phyloP scores from a whole-genome alignment of 53 echinoderm and acorn worm species.

The Pentamera pediparva region DNA sequence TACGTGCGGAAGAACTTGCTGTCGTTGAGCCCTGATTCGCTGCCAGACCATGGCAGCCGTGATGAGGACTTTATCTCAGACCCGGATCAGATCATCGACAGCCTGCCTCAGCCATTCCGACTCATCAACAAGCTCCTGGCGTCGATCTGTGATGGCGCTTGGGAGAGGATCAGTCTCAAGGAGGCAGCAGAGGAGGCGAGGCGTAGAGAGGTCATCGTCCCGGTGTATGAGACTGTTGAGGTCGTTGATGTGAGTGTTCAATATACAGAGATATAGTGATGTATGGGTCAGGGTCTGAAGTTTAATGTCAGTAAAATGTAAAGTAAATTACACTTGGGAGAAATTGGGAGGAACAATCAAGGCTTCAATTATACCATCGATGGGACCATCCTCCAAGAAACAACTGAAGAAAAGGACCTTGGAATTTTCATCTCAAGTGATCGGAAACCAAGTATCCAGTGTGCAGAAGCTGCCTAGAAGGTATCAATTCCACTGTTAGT shows the following conservation, averaged over 20 bases:
- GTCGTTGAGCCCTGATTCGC: slow-evolving; percentile 87
- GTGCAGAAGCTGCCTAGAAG: too few species aligned
- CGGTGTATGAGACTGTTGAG: slow-evolving; percentile 72
- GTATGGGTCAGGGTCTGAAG: neutral
- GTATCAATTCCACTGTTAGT: too few species aligned
- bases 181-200: slow-evolving; percentile 57
- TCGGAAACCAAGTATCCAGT: too few species aligned
- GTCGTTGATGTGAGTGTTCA: slow-evolving; percentile 56
- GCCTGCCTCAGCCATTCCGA: slow-evolving; percentile 86
- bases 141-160: slow-evolving; percentile 66
- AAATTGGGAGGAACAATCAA: too few species aligned
- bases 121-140: slow-evolving; percentile 77
- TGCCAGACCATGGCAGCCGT: slow-evolving; percentile 76
- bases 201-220: slow-evolving; percentile 51
- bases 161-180: slow-evolving; percentile 69
- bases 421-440: too few species aligned
- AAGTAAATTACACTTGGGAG: too few species aligned
- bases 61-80: slow-evolving; percentile 82
- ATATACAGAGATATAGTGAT: neutral
- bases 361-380: too few species aligned
- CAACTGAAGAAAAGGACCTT: too few species aligned
- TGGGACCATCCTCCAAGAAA: too few species aligned
- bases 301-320: too few species aligned
- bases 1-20: slow-evolving; percentile 94
- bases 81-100: slow-evolving; percentile 90